phyloP scores from a whole-genome alignment of 2,888 invertebrate genomes.

The Plemyria rubiginata region DNA sequence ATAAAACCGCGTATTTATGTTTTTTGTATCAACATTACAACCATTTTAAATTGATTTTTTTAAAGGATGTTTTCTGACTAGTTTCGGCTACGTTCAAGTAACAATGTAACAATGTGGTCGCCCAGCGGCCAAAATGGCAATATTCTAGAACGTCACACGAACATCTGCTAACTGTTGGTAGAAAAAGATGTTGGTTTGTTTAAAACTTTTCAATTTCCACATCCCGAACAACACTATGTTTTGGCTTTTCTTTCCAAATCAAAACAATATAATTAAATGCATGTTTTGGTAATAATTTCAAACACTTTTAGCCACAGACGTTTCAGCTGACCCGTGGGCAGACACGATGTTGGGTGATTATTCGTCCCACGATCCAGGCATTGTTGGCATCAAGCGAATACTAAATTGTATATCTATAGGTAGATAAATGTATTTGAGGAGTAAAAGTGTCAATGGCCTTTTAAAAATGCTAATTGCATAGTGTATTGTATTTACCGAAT shows the following conservation, averaged over 20 bases:
- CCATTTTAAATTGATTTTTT: too few species aligned
- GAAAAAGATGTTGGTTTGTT: too few species aligned
- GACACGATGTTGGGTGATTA: conserved; percentile 13
- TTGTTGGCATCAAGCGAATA: conserved; percentile 8
- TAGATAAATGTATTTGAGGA: not conserved
- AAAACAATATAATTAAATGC: conserved; percentile 15
- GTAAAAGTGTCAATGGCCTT: conserved; percentile 17
- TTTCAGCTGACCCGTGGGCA: conserved; percentile 5
- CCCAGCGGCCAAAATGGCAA: too few species aligned
- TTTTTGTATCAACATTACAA: too few species aligned
- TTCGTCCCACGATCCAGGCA: conserved; percentile 18
- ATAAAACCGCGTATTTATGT: too few species aligned
- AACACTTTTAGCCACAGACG: conserved; percentile 13
- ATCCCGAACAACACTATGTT: not conserved
- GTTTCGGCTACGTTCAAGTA: too few species aligned
- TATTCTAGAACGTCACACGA: too few species aligned
- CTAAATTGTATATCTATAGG: conserved; percentile 6
- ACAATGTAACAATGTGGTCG: too few species aligned
- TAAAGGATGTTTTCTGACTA: too few species aligned
- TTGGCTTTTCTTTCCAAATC: not conserved
- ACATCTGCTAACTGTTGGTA: too few species aligned
- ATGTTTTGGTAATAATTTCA: conserved; percentile 18
- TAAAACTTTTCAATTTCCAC: too few species aligned
- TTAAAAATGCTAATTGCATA: conserved; percentile 13
- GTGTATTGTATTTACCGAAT: conserved; percentile 3